Evolutionary conservation across 2,888 invertebrate species (phyloP).

Genomic region (Drosophila fulvimacula): DNA sequence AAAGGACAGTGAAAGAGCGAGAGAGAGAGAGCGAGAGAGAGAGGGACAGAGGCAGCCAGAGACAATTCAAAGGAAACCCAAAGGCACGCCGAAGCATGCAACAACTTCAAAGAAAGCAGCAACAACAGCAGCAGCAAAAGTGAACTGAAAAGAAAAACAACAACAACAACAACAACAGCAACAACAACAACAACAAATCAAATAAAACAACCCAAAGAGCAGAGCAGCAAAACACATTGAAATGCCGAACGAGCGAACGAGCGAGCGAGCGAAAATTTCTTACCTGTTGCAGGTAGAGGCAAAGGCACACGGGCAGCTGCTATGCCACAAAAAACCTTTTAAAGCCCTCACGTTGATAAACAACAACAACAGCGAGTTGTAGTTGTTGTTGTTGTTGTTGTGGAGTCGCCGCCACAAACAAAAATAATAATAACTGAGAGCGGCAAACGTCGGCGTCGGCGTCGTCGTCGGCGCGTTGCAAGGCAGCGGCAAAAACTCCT

Average conservation of each 20-base stretch:
- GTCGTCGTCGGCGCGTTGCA: slow-evolving; percentile 63
- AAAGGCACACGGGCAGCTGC: slow-evolving; percentile 57
- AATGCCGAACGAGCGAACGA: slow-evolving; percentile 70
- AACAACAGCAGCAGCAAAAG: slow-evolving; percentile 36
- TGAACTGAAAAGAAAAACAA: slow-evolving; percentile 36
- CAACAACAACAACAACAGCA: slow-evolving; percentile 31
- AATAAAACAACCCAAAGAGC: slow-evolving; percentile 34
- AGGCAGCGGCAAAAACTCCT: slow-evolving; percentile 44
- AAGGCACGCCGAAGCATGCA: slow-evolving; percentile 73
- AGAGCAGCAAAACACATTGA: slow-evolving; percentile 66
- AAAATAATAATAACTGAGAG: slow-evolving; percentile 73
- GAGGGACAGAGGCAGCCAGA: neutral
- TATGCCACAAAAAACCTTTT: slow-evolving; percentile 77
- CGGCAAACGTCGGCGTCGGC: slow-evolving; percentile 57
- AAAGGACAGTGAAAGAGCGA: neutral
- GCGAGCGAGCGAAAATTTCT: slow-evolving; percentile 74
- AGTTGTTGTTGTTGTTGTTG: slow-evolving; percentile 34
- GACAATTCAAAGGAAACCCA: slow-evolving; percentile 73
- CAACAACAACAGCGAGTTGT: slow-evolving; percentile 33
- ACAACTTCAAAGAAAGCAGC: slow-evolving; percentile 75
- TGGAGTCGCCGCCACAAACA: slow-evolving; percentile 70
- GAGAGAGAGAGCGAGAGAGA: slow-evolving; percentile 11
- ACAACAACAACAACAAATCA: slow-evolving; percentile 32
- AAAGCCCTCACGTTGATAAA: slow-evolving; percentile 76
- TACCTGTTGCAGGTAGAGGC: slow-evolving; percentile 76